Base-by-base conservation (phyloP, 1,140 invertebrate genomes). In the Alviniconcha marisindica region DNA sequence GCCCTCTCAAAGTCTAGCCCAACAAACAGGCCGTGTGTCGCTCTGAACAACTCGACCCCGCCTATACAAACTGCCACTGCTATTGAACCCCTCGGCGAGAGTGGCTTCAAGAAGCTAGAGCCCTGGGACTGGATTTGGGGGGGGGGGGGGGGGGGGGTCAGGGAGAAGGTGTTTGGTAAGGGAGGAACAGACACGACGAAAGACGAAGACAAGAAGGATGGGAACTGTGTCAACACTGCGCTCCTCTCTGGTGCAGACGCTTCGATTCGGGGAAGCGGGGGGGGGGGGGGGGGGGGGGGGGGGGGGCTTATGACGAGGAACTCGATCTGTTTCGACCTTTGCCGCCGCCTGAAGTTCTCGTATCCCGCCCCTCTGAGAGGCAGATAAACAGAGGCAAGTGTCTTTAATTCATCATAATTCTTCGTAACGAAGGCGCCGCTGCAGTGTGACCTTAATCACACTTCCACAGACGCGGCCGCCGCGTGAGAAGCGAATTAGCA, bases 341-440 rank as follows among this genome's bases (percentile, higher is more conserved):
- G 10, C 69, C 14, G 12, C 33, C 10, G 36, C 4, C 36, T 15
- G 36, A 18, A 24, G 69, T 42, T 33, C 36, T 71, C 31, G 33
- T 48, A 10, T 48, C 44, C 44, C 21, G 7, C 60, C 60, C 7
- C 24, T 42, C 28, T 28, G 40, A 40, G 40, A 33, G 28, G 51
- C 56, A 60, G 56, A 80, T 66, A 80, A 80, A 80, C 78, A 80
- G 78, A 63, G 78, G 44, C 78, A 63, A 80, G 56, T 44, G 78
- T 80, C 56, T 66, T 80, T 60, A 63, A 80, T 60, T 80, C 54
- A 31, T 80, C 78, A 63, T 80, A 63, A 79, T 60, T 78, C 71
- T 77, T 56, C 71, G 44, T 48, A 40, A 56, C 81, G 71, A 74
- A 21, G 60, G 71, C n/a, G 36, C 40, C 66, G 71, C 80, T 42